Conservation (phyloP, 1,140 invertebrate species). For the Drosophila mayri region DNA sequence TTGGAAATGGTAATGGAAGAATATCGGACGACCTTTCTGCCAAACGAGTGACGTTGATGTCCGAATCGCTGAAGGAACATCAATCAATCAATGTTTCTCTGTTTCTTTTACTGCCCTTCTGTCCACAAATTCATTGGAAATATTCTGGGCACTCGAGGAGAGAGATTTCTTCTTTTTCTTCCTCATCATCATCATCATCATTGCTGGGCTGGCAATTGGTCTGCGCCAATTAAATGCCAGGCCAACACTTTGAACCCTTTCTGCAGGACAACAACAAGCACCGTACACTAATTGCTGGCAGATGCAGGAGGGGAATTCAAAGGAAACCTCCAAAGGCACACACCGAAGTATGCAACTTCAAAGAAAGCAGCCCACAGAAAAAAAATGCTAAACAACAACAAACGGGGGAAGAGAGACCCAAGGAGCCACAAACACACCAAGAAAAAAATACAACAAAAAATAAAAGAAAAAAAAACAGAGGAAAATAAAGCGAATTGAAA, state of each 20-base stretch:
- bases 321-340: conserved; percentile 78
- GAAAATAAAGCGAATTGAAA: conserved; percentile 73
- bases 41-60: conserved; percentile 59
- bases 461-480: conserved; percentile 19
- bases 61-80: conserved; percentile 64
- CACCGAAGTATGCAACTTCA: conserved; percentile 80
- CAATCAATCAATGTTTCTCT: conserved; percentile 74
- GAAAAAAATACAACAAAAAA: conserved; percentile 13
- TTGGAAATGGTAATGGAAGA: conserved; percentile 14
- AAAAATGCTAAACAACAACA: conserved; percentile 35
- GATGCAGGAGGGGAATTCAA: conserved; percentile 72
- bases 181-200: not conserved
- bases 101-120: conserved; percentile 28
- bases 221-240: conserved; percentile 82
- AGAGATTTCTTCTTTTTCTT: conserved; percentile 13
- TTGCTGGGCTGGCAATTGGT: conserved; percentile 59
- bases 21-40: conserved; percentile 63
- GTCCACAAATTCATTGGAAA: conserved; percentile 72
- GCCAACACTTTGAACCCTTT: conserved; percentile 76
- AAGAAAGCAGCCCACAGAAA: conserved; percentile 72
- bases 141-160: conserved; percentile 30
- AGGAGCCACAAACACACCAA: not conserved
- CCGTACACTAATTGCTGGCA: conserved; percentile 81
- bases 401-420: conserved; percentile 29
- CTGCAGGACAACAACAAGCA: conserved; percentile 40